Evolutionary conservation across 2,888 invertebrate species (phyloP).

Genomic region (Eupithecia exiguata): DNA sequence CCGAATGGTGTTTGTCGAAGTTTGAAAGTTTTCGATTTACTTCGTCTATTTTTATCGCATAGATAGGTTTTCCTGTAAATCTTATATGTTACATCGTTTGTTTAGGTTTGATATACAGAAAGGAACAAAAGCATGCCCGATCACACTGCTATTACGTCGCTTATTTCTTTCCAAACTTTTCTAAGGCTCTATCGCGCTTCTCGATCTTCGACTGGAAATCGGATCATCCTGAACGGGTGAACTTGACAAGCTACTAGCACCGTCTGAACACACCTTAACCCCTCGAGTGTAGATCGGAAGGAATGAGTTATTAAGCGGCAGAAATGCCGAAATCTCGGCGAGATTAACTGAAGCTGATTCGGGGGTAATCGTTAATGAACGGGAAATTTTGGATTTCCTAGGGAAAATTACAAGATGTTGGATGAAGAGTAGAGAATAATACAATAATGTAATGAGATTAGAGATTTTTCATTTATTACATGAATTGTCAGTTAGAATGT

Average conservation of each 20-base stretch:
- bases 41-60: background rate
- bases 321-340: slow-evolving; percentile 27
- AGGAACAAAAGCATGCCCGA: background rate
- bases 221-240: background rate
- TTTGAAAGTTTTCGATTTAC: background rate
- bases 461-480: background rate
- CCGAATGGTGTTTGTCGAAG: background rate
- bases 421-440: slow-evolving; percentile 1
- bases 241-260: slow-evolving; percentile 11
- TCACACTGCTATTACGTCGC: background rate
- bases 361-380: slow-evolving; percentile 35
- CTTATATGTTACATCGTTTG: no score
- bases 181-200: background rate
- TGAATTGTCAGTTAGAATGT: background rate
- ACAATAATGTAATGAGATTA: background rate
- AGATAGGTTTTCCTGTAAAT: background rate
- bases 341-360: slow-evolving; percentile 4
- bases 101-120: no score
- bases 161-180: background rate
- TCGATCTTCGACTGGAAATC: background rate
- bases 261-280: slow-evolving; percentile 32
- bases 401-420: background rate
- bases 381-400: background rate
- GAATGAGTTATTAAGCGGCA: slow-evolving; percentile 38
- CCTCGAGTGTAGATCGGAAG: slow-evolving; percentile 45